phyloP scores from a whole-genome alignment of 2,888 invertebrate species.

The Periphyllus acericola region DNA sequence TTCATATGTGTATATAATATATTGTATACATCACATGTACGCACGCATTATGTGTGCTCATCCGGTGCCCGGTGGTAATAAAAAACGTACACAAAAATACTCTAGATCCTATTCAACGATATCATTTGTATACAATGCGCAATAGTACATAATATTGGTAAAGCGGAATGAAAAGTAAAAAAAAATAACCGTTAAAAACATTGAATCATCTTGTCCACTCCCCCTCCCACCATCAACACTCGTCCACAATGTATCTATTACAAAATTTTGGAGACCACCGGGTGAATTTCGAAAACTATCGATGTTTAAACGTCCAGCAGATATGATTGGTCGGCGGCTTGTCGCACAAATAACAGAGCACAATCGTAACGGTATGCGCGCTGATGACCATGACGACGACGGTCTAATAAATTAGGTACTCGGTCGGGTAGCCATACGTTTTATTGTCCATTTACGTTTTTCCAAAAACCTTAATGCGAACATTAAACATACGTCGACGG shows the following conservation, averaged over 20 bases:
- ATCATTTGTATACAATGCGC: neutral
- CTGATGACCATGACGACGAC: neutral
- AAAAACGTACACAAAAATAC: neutral
- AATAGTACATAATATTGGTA: neutral
- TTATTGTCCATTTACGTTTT: conserved; percentile 33
- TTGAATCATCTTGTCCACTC: neutral
- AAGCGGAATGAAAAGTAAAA: neutral
- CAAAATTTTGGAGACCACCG: conserved; percentile 7
- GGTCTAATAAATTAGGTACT: conserved; percentile 53
- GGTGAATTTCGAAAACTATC: conserved; percentile 40
- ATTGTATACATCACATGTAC: neutral
- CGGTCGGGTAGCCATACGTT: neutral
- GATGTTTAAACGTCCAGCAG: conserved; percentile 9
- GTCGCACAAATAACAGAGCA: conserved; percentile 21
- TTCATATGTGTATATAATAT: neutral
- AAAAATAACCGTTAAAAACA: conserved; percentile 42
- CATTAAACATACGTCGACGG: neutral
- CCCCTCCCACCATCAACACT: neutral
- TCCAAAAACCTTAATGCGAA: neutral
- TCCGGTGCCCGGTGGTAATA: neutral
- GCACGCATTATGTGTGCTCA: neutral
- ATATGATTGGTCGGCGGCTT: neutral
- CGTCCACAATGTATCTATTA: neutral
- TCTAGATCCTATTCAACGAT: neutral
- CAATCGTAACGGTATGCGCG: conserved; percentile 25